phyloP scores from a whole-genome alignment of 2,113 vertebrate species.

The Natator depressus region DNA sequence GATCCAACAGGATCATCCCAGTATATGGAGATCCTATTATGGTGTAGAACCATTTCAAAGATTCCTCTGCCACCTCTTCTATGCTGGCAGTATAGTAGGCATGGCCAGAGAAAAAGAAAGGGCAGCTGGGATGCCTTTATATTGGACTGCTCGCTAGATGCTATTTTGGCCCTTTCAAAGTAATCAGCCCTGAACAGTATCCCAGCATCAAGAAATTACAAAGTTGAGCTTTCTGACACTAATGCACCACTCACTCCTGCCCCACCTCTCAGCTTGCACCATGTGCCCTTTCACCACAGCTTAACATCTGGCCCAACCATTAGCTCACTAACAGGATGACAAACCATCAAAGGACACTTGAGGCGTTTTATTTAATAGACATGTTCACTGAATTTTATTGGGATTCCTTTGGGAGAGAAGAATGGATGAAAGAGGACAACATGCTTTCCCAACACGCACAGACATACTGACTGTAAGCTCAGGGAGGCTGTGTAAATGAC shows the following conservation, averaged over 20 bases:
- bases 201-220: conserved; percentile 59
- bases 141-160: conserved; percentile 61
- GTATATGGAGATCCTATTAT: neutral
- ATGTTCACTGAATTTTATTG: conserved; percentile 28
- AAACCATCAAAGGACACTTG: conserved; percentile 14
- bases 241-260: conserved; percentile 42
- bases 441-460: conserved; percentile 38
- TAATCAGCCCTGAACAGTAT: neutral
- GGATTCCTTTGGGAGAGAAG: conserved; percentile 40
- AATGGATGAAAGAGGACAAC: conserved; percentile 33
- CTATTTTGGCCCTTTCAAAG: conserved; percentile 50
- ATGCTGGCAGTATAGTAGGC: neutral
- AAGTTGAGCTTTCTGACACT: conserved; percentile 52
- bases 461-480: neutral
- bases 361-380: conserved; percentile 16
- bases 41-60: conserved; percentile 9
- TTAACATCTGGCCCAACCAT: conserved; percentile 46
- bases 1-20: neutral
- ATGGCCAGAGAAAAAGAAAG: conserved; percentile 43
- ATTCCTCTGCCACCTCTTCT: neutral
- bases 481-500: neutral
- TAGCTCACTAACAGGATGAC: conserved; percentile 62
- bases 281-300: conserved; percentile 28
- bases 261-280: conserved; percentile 50
- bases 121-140: conserved; percentile 29